phyloP scores from a whole-genome alignment of 2,888 invertebrate genomes.

The Hypomecis atomaria region DNA sequence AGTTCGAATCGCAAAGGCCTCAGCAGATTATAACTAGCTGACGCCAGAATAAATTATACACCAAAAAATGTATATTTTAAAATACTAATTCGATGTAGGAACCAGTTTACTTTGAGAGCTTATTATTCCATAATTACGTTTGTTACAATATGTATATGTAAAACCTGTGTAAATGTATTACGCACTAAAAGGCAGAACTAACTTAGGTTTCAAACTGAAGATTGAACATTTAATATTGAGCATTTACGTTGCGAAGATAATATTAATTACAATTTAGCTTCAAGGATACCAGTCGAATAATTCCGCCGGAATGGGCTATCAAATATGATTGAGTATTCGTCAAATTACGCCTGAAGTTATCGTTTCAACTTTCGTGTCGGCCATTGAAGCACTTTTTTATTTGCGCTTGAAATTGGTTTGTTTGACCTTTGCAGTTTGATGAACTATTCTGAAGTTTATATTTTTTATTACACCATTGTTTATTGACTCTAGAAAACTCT shows the following conservation, averaged over 20 bases:
- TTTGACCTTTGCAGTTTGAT: slow-evolving; percentile 19
- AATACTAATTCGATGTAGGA: too few species aligned
- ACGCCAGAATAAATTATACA: too few species aligned
- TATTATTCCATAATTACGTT: too few species aligned
- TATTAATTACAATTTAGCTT: background rate
- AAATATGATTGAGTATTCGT: slow-evolving; percentile 44
- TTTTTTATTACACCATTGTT: too few species aligned
- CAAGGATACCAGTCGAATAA: slow-evolving; percentile 17
- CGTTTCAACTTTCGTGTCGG: slow-evolving; percentile 35
- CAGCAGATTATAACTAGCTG: too few species aligned
- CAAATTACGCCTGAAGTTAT: slow-evolving; percentile 43
- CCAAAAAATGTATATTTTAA: too few species aligned
- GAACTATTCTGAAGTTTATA: background rate
- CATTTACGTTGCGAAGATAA: background rate
- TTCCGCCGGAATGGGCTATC: slow-evolving; percentile 24
- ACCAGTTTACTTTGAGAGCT: too few species aligned
- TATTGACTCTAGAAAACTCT: too few species aligned
- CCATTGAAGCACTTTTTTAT: slow-evolving; percentile 13
- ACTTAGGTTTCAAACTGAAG: background rate
- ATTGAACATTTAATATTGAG: slow-evolving; percentile 4
- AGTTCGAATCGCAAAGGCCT: too few species aligned
- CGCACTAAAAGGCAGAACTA: too few species aligned
- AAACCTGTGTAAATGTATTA: too few species aligned
- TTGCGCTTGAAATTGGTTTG: slow-evolving; percentile 34
- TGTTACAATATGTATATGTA: too few species aligned